Percentiles rank a stretch among this genome's conserved stretches.
Evolutionary conservation across 2,113 vertebrate genomes (phyloP).

Genomic region (Neogale vison): DNA sequence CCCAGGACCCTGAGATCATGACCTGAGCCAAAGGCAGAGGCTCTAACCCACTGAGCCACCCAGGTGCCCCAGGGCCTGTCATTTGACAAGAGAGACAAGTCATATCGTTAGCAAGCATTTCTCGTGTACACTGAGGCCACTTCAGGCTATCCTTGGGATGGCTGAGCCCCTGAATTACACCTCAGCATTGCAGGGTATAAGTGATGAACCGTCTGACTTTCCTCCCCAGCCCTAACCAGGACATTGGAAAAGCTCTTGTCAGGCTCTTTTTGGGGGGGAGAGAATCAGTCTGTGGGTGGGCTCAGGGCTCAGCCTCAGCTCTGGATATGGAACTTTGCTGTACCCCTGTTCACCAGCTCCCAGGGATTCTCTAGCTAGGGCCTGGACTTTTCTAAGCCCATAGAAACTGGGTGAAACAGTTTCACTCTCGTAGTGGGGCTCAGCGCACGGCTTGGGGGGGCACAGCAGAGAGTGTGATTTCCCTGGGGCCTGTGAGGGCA

Average conservation of each 20-base stretch:
- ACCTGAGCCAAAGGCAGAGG: too few relatives aligned
- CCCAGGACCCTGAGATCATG: too few relatives aligned
- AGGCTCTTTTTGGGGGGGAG: background rate
- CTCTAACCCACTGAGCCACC: too few relatives aligned
- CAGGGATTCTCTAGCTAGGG: background rate
- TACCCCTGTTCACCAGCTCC: background rate
- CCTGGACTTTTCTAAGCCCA: background rate
- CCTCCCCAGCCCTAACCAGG: background rate
- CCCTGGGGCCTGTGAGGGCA: background rate
- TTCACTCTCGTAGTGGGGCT: background rate
- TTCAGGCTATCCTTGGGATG: background rate
- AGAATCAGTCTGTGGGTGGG: background rate
- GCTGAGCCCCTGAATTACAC: background rate
- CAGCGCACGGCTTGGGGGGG: background rate
- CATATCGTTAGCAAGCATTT: background rate
- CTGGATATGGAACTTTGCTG: background rate
- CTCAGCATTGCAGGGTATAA: background rate
- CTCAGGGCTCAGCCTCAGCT: background rate
- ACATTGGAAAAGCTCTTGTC: background rate
- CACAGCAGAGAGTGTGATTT: background rate
- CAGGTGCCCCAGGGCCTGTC: background rate
- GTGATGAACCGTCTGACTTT: background rate
- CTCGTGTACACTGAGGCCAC: accelerated
- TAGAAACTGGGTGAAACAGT: background rate
- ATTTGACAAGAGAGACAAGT: background rate